Percentiles rank a stretch among this genome's conserved stretches.
These are phyloP conservation scores for Sula dactylatra DNA, from an alignment of 2,113 vertebrate species.

Conservation along the genomic window DNA sequence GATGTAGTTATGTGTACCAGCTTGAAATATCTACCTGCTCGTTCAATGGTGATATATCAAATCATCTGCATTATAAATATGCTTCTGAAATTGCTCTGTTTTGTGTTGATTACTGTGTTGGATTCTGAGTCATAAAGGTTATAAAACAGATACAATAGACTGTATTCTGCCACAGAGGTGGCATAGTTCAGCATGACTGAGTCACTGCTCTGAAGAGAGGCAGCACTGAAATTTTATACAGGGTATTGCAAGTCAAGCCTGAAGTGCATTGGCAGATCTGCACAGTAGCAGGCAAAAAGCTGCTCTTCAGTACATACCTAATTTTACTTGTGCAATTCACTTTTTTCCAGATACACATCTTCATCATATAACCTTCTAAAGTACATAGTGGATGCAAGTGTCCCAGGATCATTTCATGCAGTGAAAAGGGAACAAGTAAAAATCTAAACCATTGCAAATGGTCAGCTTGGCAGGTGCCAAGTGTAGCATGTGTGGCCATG, in stretches of 20 bases:
- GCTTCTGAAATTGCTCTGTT: background rate
- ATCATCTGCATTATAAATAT: background rate
- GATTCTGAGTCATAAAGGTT: constrained; percentile 42
- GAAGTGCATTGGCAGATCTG: constrained; percentile 21
- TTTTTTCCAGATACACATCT: background rate
- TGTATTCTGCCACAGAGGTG: constrained; percentile 2
- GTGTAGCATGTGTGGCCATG: background rate
- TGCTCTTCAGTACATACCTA: background rate
- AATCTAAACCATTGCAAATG: background rate
- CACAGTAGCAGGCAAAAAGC: background rate
- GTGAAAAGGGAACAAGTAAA: background rate
- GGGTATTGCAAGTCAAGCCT: constrained; percentile 12
- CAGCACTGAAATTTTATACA: background rate
- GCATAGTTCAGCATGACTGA: constrained; percentile 25
- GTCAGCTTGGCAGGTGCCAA: constrained; percentile 8
- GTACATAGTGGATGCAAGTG: background rate
- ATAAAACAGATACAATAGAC: background rate
- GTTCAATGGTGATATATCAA: background rate
- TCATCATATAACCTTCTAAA: background rate
- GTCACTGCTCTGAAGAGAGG: background rate
- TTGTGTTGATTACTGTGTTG: background rate
- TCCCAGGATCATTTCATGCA: background rate
- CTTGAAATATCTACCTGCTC: background rate
- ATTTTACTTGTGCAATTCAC: background rate
- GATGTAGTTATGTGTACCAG: background rate